Conservation (phyloP, 2,797 vertebrate genomes). For the Onychomys arenicola region DNA sequence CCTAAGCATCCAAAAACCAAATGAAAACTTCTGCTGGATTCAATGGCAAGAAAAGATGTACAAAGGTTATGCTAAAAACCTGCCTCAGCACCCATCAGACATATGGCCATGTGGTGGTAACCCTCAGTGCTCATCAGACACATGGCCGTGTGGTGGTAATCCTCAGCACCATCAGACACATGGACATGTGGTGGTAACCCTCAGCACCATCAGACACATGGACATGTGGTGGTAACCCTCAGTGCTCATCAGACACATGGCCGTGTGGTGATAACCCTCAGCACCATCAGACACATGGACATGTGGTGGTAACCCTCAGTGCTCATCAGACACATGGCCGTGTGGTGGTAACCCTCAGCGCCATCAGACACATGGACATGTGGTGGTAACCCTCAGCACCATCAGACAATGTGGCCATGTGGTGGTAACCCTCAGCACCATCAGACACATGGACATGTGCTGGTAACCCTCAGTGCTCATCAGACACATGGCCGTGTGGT, state of each 20-base stretch:
- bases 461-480: too few relatives aligned
- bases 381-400: neutral
- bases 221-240: neutral
- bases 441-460: neutral
- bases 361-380: too few relatives aligned
- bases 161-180: too few relatives aligned
- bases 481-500: too few relatives aligned
- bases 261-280: neutral
- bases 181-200: neutral
- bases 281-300: neutral
- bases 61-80: conserved; percentile 35
- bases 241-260: neutral
- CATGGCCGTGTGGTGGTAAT: neutral
- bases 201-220: neutral
- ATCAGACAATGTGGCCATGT: too few relatives aligned
- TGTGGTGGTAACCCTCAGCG: too few relatives aligned
- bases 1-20: conserved; percentile 2
- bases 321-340: too few relatives aligned
- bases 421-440: neutral
- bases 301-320: neutral
- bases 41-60: neutral
- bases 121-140: neutral
- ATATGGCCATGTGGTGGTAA: neutral
- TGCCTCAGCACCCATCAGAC: neutral
- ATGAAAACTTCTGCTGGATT: neutral